Evolutionary conservation across 2,797 vertebrate species (phyloP).

Genomic region (Falco columbarius): DNA sequence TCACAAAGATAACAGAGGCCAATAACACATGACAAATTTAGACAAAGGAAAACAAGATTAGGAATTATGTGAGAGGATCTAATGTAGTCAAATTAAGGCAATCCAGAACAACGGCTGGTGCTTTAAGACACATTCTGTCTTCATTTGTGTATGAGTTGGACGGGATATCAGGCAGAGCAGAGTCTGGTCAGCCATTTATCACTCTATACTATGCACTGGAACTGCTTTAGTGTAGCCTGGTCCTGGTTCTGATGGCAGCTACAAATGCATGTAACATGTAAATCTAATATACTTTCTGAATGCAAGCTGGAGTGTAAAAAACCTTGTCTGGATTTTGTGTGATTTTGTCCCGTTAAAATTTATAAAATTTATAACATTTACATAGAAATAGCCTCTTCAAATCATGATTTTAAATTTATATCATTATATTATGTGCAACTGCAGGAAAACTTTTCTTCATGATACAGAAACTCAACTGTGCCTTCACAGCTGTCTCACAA

Average conservation of each 20-base stretch:
- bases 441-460: not conserved
- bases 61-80: not conserved
- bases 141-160: not conserved
- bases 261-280: not conserved
- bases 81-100: not conserved
- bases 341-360: not conserved
- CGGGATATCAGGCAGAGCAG: not conserved
- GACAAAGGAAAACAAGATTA: not conserved
- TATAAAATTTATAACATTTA: not conserved
- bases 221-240: not conserved
- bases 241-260: not conserved
- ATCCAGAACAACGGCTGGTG: not conserved
- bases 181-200: not conserved
- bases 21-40: not conserved
- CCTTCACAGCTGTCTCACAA: not conserved
- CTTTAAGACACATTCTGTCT: not conserved
- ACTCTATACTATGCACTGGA: not conserved
- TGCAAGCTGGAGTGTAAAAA: not conserved
- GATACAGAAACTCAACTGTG: not conserved
- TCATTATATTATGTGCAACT: not conserved
- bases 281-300: not conserved
- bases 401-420: not conserved
- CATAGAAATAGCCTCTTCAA: not conserved
- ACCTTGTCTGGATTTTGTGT: not conserved
- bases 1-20: not conserved